Evolutionary conservation across 2,888 invertebrate species (phyloP).

Genomic region (Apoderus coryli): DNA sequence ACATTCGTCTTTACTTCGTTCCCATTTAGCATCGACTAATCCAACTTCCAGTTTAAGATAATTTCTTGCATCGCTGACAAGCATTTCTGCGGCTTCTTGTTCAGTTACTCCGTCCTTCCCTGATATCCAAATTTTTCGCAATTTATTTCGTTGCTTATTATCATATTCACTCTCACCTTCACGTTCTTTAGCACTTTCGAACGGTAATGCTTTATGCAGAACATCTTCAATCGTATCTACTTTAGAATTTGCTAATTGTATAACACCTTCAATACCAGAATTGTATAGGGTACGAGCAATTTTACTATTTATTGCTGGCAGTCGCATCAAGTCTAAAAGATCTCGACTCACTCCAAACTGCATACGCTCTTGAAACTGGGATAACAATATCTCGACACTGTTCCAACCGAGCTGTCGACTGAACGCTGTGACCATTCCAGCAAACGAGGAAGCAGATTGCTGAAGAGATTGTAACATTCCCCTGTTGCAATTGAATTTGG

Average conservation of each 20-base stretch:
- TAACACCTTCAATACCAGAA: slow-evolving; percentile 62
- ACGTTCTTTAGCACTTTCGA: slow-evolving; percentile 65
- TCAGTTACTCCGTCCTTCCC: slow-evolving; percentile 69
- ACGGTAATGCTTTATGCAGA: slow-evolving; percentile 65
- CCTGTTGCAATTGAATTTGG: slow-evolving; percentile 71
- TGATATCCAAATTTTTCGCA: slow-evolving; percentile 61
- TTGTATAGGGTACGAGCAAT: slow-evolving; percentile 74
- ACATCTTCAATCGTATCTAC: slow-evolving; percentile 56
- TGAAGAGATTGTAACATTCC: slow-evolving; percentile 90
- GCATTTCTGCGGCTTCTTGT: slow-evolving; percentile 61
- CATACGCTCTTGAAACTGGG: slow-evolving; percentile 86
- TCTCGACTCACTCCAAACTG: slow-evolving; percentile 91
- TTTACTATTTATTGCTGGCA: slow-evolving; percentile 69
- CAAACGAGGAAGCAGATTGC: slow-evolving; percentile 89
- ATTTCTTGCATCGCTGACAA: slow-evolving; percentile 57
- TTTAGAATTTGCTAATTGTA: slow-evolving; percentile 64
- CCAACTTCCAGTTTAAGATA: slow-evolving; percentile 61
- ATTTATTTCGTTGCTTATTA: slow-evolving; percentile 48
- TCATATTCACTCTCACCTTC: slow-evolving; percentile 55
- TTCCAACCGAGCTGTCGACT: slow-evolving; percentile 87
- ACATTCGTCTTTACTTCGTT: too few species aligned
- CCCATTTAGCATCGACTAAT: slow-evolving; percentile 54
- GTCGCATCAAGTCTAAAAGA: slow-evolving; percentile 76
- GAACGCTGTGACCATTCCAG: slow-evolving; percentile 96
- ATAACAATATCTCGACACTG: slow-evolving; percentile 74